Evolutionary conservation across 2,888 invertebrate species (phyloP).

Genomic region (Cremastinae sp.): DNA sequence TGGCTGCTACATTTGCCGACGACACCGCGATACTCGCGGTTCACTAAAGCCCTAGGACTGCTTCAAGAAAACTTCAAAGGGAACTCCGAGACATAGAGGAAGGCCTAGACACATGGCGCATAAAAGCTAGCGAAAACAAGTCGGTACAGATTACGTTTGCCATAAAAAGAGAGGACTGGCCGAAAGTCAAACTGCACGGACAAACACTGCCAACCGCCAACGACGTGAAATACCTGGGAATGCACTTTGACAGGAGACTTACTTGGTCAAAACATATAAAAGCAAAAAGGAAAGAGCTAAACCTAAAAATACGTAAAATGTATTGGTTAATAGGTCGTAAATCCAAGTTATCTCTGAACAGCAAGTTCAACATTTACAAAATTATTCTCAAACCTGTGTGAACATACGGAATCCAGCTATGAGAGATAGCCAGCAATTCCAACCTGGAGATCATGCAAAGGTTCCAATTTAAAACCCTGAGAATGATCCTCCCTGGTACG

Average conservation of each 20-base stretch:
- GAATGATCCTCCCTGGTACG: too few species aligned
- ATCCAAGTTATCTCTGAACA: too few species aligned
- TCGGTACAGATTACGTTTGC: conserved; percentile 63
- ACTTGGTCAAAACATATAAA: conserved; percentile 49
- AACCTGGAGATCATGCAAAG: too few species aligned
- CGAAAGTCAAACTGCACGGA: conserved; percentile 47
- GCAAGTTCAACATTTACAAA: conserved; percentile 51
- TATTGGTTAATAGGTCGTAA: too few species aligned
- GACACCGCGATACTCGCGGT: conserved; percentile 26
- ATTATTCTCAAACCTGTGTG: too few species aligned
- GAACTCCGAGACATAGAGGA: background rate
- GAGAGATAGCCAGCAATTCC: conserved; percentile 38
- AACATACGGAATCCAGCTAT: too few species aligned
- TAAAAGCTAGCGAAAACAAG: conserved; percentile 23
- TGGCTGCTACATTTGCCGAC: conserved; percentile 32
- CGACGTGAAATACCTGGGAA: conserved; percentile 64
- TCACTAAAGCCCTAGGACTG: background rate
- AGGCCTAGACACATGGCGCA: conserved; percentile 9
- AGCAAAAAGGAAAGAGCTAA: too few species aligned
- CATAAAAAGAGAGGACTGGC: conserved; percentile 45
- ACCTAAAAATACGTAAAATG: too few species aligned
- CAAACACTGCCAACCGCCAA: conserved; percentile 49
- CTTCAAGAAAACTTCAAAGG: conserved; percentile 15
- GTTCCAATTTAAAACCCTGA: too few species aligned
- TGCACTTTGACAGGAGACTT: conserved; percentile 60